A percentile compares a stretch with the other conserved stretches of the same genome.
Conservation (phyloP, 2,888 invertebrate genomes). For the Andricus quercusramuli region DNA sequence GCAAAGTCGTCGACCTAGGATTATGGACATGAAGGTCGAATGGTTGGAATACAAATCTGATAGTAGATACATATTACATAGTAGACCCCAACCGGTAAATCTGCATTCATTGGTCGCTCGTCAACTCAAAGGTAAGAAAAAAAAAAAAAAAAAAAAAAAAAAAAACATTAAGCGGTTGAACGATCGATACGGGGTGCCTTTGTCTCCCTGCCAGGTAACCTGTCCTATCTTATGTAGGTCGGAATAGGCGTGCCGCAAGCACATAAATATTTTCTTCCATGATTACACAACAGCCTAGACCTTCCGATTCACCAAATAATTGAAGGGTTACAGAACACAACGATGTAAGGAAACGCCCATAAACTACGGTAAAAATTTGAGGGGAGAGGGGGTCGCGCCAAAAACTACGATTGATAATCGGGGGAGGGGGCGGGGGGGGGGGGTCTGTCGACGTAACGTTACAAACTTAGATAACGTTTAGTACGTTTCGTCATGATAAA, state of each 20-base stretch:
- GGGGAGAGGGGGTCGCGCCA: no score
- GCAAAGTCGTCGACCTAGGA: slow-evolving; percentile 2
- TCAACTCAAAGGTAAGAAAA: neutral
- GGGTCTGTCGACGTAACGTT: no score
- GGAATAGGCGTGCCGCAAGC: slow-evolving; percentile 17
- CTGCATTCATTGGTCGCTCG: slow-evolving; percentile 9
- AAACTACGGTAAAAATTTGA: no score
- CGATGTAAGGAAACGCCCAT: no score
- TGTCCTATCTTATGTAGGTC: slow-evolving; percentile 35
- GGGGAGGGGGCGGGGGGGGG: no score
- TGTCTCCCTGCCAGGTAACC: neutral
- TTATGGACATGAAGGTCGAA: neutral
- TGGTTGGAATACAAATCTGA: neutral
- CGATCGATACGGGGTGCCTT: slow-evolving; percentile 26
- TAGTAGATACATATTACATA: neutral
- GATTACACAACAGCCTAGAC: neutral
- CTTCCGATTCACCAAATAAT: no score
- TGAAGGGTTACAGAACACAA: no score
- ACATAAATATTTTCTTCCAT: slow-evolving; percentile 1
- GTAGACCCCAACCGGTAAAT: slow-evolving; percentile 19
- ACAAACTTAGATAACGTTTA: no score
- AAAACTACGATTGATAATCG: no score
- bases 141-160: neutral
- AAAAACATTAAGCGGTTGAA: neutral
- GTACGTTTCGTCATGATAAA: no score